These are phyloP conservation scores for Bradypus variegatus DNA, from an alignment of 2,797 vertebrate species.

Conservation along the genomic window DNA sequence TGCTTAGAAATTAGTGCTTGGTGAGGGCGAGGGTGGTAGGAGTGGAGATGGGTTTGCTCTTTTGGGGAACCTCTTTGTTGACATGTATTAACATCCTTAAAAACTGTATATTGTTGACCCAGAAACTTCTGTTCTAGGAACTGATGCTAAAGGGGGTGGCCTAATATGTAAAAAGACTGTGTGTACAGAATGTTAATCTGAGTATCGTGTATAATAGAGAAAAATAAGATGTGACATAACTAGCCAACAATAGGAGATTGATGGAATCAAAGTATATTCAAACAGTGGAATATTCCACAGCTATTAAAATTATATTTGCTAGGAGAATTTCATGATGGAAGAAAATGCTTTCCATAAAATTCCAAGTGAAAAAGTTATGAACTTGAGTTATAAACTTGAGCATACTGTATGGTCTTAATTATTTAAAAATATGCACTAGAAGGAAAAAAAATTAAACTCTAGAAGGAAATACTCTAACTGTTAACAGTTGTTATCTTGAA, in stretches of 20 bases:
- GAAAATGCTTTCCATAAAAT: not conserved
- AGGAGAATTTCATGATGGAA: not conserved
- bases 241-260: not conserved
- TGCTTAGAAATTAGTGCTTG: not conserved
- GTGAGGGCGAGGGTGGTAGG: not conserved
- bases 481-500: not conserved
- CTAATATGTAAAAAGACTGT: not conserved
- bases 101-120: not conserved
- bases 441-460: not conserved
- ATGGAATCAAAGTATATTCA: slow-evolving; percentile 12
- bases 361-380: slow-evolving; percentile 21
- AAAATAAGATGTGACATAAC: not conserved
- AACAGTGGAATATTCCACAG: not conserved
- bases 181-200: not conserved
- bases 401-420: not conserved
- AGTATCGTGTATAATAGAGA: not conserved
- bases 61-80: not conserved
- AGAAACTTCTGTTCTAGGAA: slow-evolving; percentile 2
- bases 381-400: not conserved
- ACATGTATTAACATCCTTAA: not conserved
- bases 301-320: slow-evolving; percentile 27
- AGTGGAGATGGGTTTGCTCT: not conserved
- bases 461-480: not conserved
- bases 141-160: not conserved
- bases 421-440: slow-evolving; percentile 16